Evolutionary conservation across 2,113 vertebrate genomes (phyloP).

Genomic region (Atrichornis clamosus): DNA sequence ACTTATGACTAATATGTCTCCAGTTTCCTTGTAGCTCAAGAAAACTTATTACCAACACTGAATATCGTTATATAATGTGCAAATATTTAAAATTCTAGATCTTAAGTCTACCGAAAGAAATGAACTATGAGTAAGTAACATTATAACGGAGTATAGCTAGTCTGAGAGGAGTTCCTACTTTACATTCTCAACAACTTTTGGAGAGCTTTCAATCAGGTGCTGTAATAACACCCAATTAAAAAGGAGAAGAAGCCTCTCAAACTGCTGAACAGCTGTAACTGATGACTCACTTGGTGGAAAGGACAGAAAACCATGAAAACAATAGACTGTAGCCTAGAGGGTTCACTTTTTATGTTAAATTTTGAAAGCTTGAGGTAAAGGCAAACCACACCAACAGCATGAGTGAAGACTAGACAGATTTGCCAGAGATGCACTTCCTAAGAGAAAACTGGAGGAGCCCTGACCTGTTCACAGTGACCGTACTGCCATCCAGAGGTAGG

Average conservation of each 20-base stretch:
- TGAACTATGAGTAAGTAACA: not conserved
- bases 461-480: not conserved
- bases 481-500: conserved; percentile 24
- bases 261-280: not conserved
- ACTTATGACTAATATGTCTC: not conserved
- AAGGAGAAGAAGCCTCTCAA: not conserved
- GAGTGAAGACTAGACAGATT: not conserved
- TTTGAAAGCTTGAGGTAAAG: not conserved
- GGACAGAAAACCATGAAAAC: not conserved
- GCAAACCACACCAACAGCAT: not conserved
- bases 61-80: not conserved
- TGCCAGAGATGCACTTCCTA: not conserved
- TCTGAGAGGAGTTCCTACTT: not conserved
- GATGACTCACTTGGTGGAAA: not conserved
- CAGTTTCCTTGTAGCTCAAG: not conserved
- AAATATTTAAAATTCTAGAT: not conserved
- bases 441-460: not conserved
- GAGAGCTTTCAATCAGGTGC: not conserved
- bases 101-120: not conserved
- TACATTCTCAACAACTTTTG: not conserved
- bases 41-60: not conserved
- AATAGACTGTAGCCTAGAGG: not conserved
- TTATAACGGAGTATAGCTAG: not conserved
- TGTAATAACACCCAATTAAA: not conserved
- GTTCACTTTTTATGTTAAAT: not conserved